Evolutionary conservation across 1,140 invertebrate species (phyloP), one percentile per base, ranked within the genome.

Genomic region (Trichoplusia ni): DNA sequence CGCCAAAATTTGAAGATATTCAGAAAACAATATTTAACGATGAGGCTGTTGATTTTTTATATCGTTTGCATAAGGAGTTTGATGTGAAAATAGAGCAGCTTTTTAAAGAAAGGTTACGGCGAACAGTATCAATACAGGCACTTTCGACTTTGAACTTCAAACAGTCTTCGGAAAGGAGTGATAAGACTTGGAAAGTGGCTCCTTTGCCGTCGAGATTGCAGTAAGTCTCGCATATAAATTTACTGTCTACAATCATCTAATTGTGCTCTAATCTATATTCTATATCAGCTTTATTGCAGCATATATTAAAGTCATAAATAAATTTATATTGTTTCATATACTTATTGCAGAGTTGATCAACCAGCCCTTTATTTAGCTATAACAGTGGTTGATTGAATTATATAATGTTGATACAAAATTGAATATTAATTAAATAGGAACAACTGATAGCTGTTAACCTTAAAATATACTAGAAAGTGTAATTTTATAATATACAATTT

Each of bases 131-230:
- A 38, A 77, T 84, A 16, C 71, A 82, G 66, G 62, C 69, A 9
- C 58, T 37, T 18, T 29, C 46, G 14, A 71, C 23, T 49, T 78
- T 91, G 44, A 73, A 81, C 69, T 90, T 85, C 56, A 80, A 82
- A 59, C 59, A 53, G 21, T 89, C 85, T 21, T 40, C 71, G 0
- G 80, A 90, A 69, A 82, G 82, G 62, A 65, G 49, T 40, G 77
- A 90, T 59, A 84, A 84, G 53, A 71, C 86, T 33, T 94, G 93
- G 93, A 91, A 87, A 78, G 86, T 93, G 25, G 81, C 78, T 11
- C 85, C 91, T 40, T 79, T 94, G n/a, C 92, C 92, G 16, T 64
- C 79, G 13, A 79, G 91, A 74, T 76, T 92, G 71, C 83, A 81
- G 84, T 88, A 85, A 79, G 83, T 84, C 77, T 66, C 19, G n/a